Evolutionary conservation across 1,140 invertebrate genomes (phyloP).

Genomic region (Drosophila santomea): DNA sequence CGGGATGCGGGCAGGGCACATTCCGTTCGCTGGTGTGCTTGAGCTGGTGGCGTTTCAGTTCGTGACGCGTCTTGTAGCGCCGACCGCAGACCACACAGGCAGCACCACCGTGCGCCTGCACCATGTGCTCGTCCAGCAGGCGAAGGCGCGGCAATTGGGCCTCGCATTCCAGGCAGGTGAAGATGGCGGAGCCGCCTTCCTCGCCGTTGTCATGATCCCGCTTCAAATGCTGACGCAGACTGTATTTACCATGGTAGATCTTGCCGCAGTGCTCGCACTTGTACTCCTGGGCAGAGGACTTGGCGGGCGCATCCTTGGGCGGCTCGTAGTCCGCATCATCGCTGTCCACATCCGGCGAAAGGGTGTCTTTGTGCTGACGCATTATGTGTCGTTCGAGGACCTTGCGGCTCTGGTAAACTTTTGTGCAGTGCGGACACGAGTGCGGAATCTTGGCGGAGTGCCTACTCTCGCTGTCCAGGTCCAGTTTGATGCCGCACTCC

Average conservation of each 20-base stretch:
- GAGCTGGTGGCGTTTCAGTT: constrained; percentile 66
- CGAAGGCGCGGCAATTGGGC: constrained; percentile 57
- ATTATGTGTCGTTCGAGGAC: constrained; percentile 52
- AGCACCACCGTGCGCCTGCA: constrained; percentile 52
- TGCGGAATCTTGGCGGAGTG: constrained; percentile 16
- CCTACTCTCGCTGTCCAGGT: constrained; percentile 6
- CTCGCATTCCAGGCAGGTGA: constrained; percentile 64
- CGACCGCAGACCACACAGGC: constrained; percentile 55
- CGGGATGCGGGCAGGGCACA: constrained; percentile 62
- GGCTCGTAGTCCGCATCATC: constrained; percentile 50
- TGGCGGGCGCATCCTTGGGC: constrained; percentile 10
- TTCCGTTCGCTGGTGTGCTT: constrained; percentile 69
- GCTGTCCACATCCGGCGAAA: constrained; percentile 13
- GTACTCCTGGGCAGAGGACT: constrained; percentile 17
- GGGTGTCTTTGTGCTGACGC: constrained; percentile 48
- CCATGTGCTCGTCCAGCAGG: constrained; percentile 62
- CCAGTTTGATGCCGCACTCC: constrained; percentile 18
- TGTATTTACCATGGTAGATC: constrained; percentile 57
- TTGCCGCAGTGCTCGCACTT: constrained; percentile 70
- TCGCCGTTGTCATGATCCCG: constrained; percentile 45
- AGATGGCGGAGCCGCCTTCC: constrained; percentile 8
- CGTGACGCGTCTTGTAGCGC: constrained; percentile 67
- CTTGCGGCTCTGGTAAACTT: constrained; percentile 60
- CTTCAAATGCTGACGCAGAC: constrained; percentile 62
- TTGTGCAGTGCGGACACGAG: constrained; percentile 48